Evolutionary conservation across 2,797 vertebrate genomes (phyloP).

Genomic region (Coilia nasus): DNA sequence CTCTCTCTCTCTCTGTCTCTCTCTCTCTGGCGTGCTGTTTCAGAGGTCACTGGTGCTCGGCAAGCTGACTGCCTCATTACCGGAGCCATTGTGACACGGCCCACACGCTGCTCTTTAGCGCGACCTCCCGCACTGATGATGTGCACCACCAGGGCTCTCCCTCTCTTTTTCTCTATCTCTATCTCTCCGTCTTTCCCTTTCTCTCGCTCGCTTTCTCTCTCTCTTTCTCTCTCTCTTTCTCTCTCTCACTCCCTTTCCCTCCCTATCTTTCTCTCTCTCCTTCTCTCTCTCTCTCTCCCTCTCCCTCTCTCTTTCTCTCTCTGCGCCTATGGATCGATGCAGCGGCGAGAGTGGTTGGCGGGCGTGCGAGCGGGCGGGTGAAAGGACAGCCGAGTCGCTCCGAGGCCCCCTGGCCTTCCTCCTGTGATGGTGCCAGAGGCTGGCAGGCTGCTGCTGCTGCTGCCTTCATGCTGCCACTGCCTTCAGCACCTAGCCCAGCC

Average conservation of each 20-base stretch:
- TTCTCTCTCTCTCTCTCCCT: too few relatives aligned
- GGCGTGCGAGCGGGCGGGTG: background rate
- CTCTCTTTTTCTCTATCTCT: too few relatives aligned
- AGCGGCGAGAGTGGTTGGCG: background rate
- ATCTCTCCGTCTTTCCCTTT: too few relatives aligned
- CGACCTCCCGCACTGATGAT: constrained; percentile 64
- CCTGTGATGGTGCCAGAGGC: background rate
- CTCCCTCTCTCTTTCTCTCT: too few relatives aligned
- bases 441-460: background rate
- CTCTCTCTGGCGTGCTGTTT: constrained; percentile 40
- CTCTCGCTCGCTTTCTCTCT: too few relatives aligned
- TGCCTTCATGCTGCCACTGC: background rate
- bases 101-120: constrained; percentile 58
- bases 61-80: constrained; percentile 69
- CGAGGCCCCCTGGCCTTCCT: background rate
- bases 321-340: background rate
- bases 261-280: too few relatives aligned
- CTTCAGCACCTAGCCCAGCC: constrained; percentile 34
- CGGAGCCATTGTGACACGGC: constrained; percentile 60
- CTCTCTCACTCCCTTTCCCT: too few relatives aligned
- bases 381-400: background rate
- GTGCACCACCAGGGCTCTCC: constrained; percentile 59
- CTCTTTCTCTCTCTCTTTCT: too few relatives aligned
- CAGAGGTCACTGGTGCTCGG: constrained; percentile 70
- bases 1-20: constrained; percentile 20